A percentile compares a stretch with the other conserved stretches of the same genome.
Evolutionary conservation across 2,113 vertebrate species (phyloP).

Genomic region (Etia nguti): DNA sequence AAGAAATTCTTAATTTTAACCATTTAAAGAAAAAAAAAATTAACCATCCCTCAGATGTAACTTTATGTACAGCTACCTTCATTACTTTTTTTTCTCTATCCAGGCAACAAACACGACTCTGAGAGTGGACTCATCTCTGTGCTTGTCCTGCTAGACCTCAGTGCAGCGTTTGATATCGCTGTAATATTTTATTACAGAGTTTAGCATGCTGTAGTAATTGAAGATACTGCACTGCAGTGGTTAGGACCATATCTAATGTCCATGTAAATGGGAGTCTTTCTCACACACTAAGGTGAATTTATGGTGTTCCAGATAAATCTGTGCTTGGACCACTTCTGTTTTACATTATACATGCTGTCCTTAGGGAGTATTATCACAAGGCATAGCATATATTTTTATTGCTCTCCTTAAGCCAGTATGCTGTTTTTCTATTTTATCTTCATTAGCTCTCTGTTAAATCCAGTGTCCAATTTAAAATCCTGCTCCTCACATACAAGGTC

Average conservation of each 20-base stretch:
- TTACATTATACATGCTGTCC: background rate
- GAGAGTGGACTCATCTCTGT: background rate
- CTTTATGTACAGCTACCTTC: background rate
- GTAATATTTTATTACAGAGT: background rate
- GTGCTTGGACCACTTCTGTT: background rate
- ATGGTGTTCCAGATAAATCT: background rate
- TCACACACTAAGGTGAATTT: background rate
- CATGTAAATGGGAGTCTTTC: background rate
- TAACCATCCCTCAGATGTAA: background rate
- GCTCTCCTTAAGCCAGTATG: too few species aligned
- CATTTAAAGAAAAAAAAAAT: background rate
- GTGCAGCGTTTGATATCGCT: background rate
- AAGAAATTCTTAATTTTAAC: background rate
- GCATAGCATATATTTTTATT: too few species aligned
- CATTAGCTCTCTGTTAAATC: background rate
- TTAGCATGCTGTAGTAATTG: background rate
- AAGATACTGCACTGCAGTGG: background rate
- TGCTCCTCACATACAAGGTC: background rate
- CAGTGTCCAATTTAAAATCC: background rate
- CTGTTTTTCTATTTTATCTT: too few species aligned
- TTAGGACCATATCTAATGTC: background rate
- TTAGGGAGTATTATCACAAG: too few species aligned
- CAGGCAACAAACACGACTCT: background rate
- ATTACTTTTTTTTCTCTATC: background rate
- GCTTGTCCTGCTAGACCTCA: background rate